Evolutionary conservation across 2,797 vertebrate genomes (phyloP).

Genomic region (Bufotes viridis): DNA sequence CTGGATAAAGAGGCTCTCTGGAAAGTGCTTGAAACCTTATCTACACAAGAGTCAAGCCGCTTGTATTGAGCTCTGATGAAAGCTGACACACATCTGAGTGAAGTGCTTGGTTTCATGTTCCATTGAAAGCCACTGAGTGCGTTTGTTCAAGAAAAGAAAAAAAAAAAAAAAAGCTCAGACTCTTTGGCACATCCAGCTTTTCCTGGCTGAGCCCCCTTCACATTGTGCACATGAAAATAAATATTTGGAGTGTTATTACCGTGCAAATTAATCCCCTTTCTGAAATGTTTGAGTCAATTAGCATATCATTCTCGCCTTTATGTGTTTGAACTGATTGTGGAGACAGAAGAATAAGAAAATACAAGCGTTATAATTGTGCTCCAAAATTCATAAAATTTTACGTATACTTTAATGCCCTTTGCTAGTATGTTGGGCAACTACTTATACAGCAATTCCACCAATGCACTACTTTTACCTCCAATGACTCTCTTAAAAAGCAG

Average conservation of each 20-base stretch:
- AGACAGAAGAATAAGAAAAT: slow-evolving; percentile 15
- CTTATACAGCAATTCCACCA: not conserved
- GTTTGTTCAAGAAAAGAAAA: slow-evolving; percentile 45
- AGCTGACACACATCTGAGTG: slow-evolving; percentile 56
- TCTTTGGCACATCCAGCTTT: slow-evolving; percentile 35
- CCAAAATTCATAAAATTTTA: not conserved
- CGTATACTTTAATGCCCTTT: not conserved
- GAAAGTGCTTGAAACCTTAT: slow-evolving; percentile 63
- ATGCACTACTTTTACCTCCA: not conserved
- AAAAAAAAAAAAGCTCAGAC: slow-evolving; percentile 15
- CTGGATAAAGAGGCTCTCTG: slow-evolving; percentile 57
- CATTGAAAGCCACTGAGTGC: slow-evolving; percentile 51
- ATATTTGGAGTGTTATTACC: slow-evolving; percentile 40
- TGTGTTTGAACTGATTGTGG: slow-evolving; percentile 19
- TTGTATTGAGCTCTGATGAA: slow-evolving; percentile 59
- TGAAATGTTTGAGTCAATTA: slow-evolving; percentile 19
- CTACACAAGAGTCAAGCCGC: slow-evolving; percentile 61
- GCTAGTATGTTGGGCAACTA: not conserved
- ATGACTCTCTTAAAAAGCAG: not conserved
- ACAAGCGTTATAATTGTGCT: not conserved
- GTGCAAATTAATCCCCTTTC: slow-evolving; percentile 11
- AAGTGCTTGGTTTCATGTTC: slow-evolving; percentile 61
- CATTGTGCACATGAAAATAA: slow-evolving; percentile 49
- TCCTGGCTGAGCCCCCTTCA: slow-evolving; percentile 44
- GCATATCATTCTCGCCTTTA: slow-evolving; percentile 12